A percentile compares a stretch with the other conserved stretches of the same genome.
Conservation (phyloP, 1,140 invertebrate genomes). For the Bombus balteatus region DNA sequence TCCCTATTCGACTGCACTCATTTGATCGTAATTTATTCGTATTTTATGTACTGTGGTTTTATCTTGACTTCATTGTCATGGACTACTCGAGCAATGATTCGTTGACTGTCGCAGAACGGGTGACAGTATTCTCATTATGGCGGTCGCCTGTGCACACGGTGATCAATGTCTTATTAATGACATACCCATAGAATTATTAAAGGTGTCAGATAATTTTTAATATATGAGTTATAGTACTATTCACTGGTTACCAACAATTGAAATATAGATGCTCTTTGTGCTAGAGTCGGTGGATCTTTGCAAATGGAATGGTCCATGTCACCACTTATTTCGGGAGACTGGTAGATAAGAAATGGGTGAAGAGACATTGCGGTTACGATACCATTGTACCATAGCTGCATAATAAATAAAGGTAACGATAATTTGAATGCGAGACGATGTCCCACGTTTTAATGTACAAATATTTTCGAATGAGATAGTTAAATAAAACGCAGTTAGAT, state of each 20-base stretch:
- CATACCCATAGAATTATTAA: conserved; percentile 10
- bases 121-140: conserved; percentile 26
- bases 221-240: conserved; percentile 14
- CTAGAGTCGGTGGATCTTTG: conserved; percentile 56
- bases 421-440: conserved; percentile 78
- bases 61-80: conserved; percentile 58
- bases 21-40: conserved; percentile 60
- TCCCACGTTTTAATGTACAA: conserved; percentile 82
- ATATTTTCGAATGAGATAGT: conserved; percentile 82
- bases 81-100: conserved; percentile 60
- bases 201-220: conserved; percentile 28
- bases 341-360: conserved; percentile 69
- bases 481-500: conserved; percentile 79
- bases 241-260: conserved; percentile 26
- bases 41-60: conserved; percentile 61
- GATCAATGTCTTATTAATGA: conserved; percentile 23
- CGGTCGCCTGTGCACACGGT: neutral
- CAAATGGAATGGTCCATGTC: conserved; percentile 55
- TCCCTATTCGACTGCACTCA: conserved; percentile 65
- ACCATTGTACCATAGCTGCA: conserved; percentile 79
- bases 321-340: conserved; percentile 66
- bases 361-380: conserved; percentile 79
- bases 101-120: conserved; percentile 54
- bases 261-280: conserved; percentile 38
- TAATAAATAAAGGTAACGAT: conserved; percentile 79